A percentile compares a stretch with the other conserved stretches of the same genome.
These are phyloP conservation scores for Pachycephus smyrnensis DNA, from an alignment of 2,888 invertebrate genomes.

Conservation along the genomic window DNA sequence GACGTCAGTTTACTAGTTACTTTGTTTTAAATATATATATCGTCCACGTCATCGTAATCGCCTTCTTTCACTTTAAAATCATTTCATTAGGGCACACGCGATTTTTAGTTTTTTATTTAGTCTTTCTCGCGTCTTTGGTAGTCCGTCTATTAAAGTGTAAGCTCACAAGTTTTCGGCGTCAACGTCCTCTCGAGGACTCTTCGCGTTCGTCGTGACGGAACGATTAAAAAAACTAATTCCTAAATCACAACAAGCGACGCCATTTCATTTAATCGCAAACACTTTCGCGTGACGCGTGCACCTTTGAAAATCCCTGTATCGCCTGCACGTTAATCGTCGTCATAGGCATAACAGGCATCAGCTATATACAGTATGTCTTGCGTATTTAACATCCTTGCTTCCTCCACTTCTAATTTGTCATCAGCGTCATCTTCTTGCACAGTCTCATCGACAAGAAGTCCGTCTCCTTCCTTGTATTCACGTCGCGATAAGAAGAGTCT, in stretches of 20 bases:
- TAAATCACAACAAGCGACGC: not conserved
- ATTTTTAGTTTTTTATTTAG: not conserved
- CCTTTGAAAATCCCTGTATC: not conserved
- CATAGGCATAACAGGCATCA: not conserved
- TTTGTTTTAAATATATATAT: slow-evolving; percentile 7
- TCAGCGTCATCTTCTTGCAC: not conserved
- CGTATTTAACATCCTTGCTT: not conserved
- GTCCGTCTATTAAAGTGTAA: not conserved
- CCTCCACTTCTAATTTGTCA: not conserved
- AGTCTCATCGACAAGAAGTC: not conserved
- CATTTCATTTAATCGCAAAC: slow-evolving; percentile 15
- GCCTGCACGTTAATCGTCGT: not conserved
- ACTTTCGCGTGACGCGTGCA: slow-evolving; percentile 1
- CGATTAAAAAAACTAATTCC: not conserved
- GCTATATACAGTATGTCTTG: not conserved
- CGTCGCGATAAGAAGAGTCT: not conserved
- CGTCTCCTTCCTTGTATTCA: not conserved
- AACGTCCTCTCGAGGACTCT: not conserved
- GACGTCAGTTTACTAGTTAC: slow-evolving; percentile 10
- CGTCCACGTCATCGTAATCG: not conserved
- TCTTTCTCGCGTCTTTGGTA: not conserved
- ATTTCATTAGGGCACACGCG: not conserved
- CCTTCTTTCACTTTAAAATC: not conserved
- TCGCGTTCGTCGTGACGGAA: not conserved
- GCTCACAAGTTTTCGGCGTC: not conserved